Evolutionary conservation across 2,888 invertebrate genomes (phyloP).

Genomic region (Carabus problematicus): DNA sequence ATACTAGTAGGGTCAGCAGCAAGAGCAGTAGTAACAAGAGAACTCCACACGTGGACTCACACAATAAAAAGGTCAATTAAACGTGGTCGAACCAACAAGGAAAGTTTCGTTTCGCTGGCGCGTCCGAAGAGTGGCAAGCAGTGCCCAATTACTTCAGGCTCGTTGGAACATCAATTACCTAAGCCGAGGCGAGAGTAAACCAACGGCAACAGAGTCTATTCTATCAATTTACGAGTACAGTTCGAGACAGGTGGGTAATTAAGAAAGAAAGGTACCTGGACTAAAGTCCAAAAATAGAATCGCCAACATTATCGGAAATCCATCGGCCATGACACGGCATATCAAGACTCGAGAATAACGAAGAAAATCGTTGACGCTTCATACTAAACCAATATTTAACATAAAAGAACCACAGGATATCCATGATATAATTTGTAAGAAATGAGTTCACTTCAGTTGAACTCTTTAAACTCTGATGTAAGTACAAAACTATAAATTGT

Average conservation of each 20-base stretch:
- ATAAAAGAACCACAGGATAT: too few relatives aligned
- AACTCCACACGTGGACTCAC: slow-evolving; percentile 38
- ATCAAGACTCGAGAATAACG: too few relatives aligned
- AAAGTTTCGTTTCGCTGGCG: slow-evolving; percentile 9
- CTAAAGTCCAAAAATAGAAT: slow-evolving; percentile 1
- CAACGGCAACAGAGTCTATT: slow-evolving; percentile 15
- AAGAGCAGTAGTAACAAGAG: slow-evolving; percentile 42
- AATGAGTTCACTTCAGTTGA: too few relatives aligned
- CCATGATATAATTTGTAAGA: too few relatives aligned
- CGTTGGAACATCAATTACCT: slow-evolving; percentile 23
- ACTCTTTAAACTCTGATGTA: too few relatives aligned
- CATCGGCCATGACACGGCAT: neutral
- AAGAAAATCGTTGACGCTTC: too few relatives aligned
- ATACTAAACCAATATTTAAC: too few relatives aligned
- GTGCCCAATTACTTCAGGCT: slow-evolving; percentile 18
- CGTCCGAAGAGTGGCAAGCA: slow-evolving; percentile 10
- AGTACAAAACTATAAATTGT: too few relatives aligned
- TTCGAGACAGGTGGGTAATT: slow-evolving; percentile 26
- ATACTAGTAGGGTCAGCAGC: neutral
- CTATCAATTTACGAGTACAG: slow-evolving; percentile 26
- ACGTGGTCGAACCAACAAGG: slow-evolving; percentile 12
- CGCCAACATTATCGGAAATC: neutral
- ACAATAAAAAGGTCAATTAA: slow-evolving; percentile 45
- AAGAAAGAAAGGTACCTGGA: slow-evolving; percentile 12
- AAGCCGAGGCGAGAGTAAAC: slow-evolving; percentile 12